These are phyloP conservation scores for Andrena bucephala DNA, from an alignment of 2,888 invertebrate species.

Conservation along the genomic window DNA sequence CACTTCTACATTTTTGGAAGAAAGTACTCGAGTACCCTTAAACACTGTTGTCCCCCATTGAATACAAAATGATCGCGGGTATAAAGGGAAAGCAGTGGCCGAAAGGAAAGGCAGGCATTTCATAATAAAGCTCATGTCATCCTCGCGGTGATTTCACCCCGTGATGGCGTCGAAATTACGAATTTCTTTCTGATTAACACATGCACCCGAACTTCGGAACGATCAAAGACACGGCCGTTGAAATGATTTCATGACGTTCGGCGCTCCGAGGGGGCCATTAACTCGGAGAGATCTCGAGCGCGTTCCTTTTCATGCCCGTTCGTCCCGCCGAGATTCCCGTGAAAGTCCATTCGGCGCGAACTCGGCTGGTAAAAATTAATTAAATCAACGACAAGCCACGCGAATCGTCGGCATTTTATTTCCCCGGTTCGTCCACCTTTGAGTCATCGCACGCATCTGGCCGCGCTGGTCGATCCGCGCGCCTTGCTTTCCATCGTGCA, in stretches of 20 bases:
- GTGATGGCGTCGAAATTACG: too few species aligned
- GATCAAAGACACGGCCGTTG: too few species aligned
- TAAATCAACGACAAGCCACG: constrained; percentile 30
- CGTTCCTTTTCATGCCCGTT: constrained; percentile 36
- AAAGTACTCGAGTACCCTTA: too few species aligned
- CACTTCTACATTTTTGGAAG: too few species aligned
- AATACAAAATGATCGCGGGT: too few species aligned
- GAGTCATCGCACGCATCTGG: background rate
- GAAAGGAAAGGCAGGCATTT: too few species aligned
- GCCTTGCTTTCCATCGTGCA: constrained; percentile 5
- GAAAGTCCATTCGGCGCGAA: constrained; percentile 35
- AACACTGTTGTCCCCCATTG: too few species aligned
- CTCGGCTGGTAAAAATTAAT: constrained; percentile 32
- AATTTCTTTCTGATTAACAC: too few species aligned
- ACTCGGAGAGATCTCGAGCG: constrained; percentile 17
- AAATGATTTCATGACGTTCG: constrained; percentile 21
- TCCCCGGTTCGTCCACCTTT: background rate
- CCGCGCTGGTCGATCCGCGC: background rate
- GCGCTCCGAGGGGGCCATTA: constrained; percentile 21
- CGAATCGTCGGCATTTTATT: constrained; percentile 19
- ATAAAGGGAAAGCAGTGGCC: too few species aligned
- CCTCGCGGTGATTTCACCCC: too few species aligned
- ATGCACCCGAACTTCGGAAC: too few species aligned
- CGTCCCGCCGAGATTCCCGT: constrained; percentile 21
- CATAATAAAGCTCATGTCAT: too few species aligned